A percentile compares a stretch with the other conserved stretches of the same genome.
phyloP scores from a whole-genome alignment of 2,113 vertebrate species.

The Miniopterus natalensis region DNA sequence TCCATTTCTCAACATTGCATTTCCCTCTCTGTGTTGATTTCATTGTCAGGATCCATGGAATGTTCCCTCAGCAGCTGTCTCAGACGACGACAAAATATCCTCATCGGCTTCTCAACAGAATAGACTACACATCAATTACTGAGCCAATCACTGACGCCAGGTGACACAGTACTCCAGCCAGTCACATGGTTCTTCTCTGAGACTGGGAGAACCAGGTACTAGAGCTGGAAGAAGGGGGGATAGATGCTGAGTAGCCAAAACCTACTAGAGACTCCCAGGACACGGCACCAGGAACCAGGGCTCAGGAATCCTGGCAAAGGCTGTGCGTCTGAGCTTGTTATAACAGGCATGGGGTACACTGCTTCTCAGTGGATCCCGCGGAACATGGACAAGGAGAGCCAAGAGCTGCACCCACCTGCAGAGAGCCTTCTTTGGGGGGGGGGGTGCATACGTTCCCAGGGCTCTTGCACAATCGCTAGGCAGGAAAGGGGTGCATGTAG shows the following conservation, averaged over 20 bases:
- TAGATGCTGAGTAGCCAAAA: neutral
- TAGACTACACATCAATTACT: neutral
- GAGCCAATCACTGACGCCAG: neutral
- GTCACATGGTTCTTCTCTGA: constrained; percentile 5
- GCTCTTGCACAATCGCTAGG: neutral
- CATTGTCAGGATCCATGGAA: neutral
- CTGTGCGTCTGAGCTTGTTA: neutral
- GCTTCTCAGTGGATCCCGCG: neutral
- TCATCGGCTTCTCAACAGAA: neutral
- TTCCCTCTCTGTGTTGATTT: neutral
- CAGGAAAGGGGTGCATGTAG: neutral
- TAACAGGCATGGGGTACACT: neutral
- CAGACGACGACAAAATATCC: neutral
- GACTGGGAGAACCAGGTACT: neutral
- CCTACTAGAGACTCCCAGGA: neutral
- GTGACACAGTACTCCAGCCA: neutral
- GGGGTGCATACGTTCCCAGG: too few species aligned
- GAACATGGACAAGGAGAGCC: neutral
- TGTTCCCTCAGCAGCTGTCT: neutral
- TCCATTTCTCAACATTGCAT: neutral
- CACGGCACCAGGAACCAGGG: neutral
- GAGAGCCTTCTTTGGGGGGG: neutral
- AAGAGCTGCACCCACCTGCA: neutral
- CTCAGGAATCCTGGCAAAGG: neutral
- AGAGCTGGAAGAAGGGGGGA: neutral